Conservation (phyloP, 2,797 vertebrate species). For the Periophthalmus magnuspinnatus region DNA sequence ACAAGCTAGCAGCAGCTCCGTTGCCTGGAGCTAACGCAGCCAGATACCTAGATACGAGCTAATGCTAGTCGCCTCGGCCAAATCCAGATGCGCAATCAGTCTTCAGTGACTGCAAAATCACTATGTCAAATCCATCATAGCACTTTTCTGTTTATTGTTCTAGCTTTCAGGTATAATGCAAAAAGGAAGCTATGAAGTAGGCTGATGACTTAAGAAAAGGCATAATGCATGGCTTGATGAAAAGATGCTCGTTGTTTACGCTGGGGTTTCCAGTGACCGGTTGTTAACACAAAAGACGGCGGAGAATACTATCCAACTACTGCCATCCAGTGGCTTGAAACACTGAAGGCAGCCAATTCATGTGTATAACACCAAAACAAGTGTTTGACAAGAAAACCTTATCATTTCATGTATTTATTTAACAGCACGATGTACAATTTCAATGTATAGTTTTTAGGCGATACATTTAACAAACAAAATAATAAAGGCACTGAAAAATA, state of each 20-base stretch:
- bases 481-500: neutral
- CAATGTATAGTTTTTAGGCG: too few species aligned
- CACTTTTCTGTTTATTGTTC: neutral
- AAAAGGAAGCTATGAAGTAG: neutral
- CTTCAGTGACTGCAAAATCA: slow-evolving; percentile 30
- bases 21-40: slow-evolving; percentile 5
- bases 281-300: slow-evolving; percentile 62
- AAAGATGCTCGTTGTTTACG: slow-evolving; percentile 51
- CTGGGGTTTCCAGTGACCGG: slow-evolving; percentile 30
- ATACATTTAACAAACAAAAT: neutral
- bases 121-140: slow-evolving; percentile 12
- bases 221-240: neutral
- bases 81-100: slow-evolving; percentile 73
- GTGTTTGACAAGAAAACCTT: neutral
- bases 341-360: neutral
- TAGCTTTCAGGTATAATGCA: neutral
- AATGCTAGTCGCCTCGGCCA: slow-evolving; percentile 25
- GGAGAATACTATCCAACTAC: slow-evolving; percentile 9
- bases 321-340: slow-evolving; percentile 48
- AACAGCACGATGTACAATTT: too few species aligned
- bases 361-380: neutral
- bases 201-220: neutral
- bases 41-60: slow-evolving; percentile 28
- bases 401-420: too few species aligned
- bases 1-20: slow-evolving; percentile 19